Conservation (phyloP, 2,888 invertebrate genomes). For the Epinotia bilunana region DNA sequence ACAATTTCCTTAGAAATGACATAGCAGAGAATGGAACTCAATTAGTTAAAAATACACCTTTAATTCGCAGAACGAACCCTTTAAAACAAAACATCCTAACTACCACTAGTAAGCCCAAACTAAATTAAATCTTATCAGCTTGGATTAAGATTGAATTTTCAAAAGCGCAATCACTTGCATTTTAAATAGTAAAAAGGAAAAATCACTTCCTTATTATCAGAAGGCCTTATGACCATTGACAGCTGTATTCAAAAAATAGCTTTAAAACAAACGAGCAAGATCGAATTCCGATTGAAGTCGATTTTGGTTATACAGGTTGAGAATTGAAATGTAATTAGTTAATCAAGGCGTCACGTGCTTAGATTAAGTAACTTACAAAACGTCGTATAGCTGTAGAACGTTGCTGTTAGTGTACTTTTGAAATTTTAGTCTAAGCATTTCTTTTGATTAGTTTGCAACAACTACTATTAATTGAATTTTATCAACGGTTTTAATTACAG, state of each 20-base stretch:
- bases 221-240: background rate
- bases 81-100: conserved; percentile 1
- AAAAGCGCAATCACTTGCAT: background rate
- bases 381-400: background rate
- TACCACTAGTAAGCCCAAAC: background rate
- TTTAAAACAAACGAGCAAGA: background rate
- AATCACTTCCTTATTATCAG: background rate
- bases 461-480: conserved; percentile 4
- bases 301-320: background rate
- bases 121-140: background rate
- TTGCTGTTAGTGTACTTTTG: background rate
- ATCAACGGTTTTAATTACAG: conserved; percentile 3
- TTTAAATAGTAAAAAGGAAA: conserved; percentile 2
- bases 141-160: background rate
- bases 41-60: conserved; percentile 26
- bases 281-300: background rate
- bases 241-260: background rate
- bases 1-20: conserved; percentile 5
- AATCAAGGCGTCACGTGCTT: conserved; percentile 49
- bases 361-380: background rate
- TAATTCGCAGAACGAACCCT: background rate
- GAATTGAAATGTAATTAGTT: conserved; percentile 47
- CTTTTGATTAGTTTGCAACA: conserved; percentile 14
- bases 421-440: background rate
- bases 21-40: conserved; percentile 14